Percentiles rank a stretch among this genome's conserved stretches.
These are phyloP conservation scores for Sturnira hondurensis DNA, from an alignment of 2,113 vertebrate genomes.

Conservation along the genomic window DNA sequence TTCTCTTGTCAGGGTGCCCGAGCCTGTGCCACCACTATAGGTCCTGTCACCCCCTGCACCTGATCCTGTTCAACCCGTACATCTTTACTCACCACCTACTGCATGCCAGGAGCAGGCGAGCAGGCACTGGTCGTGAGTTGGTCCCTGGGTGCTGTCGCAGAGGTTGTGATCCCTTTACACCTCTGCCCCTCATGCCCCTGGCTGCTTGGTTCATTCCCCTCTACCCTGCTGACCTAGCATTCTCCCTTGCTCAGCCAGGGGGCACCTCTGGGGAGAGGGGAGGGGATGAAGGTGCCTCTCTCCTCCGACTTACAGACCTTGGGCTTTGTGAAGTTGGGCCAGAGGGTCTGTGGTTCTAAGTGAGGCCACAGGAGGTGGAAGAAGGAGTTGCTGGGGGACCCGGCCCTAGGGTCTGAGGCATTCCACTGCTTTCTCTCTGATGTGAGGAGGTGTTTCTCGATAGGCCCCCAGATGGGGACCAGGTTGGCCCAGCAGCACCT, in stretches of 20 bases:
- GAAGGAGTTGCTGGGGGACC: too few species aligned
- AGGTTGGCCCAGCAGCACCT: too few species aligned
- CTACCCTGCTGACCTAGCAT: background rate
- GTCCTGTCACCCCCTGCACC: background rate
- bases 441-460: background rate
- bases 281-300: background rate
- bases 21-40: background rate
- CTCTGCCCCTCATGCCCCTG: too few species aligned
- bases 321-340: background rate
- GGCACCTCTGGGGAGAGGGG: background rate
- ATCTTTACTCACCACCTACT: background rate
- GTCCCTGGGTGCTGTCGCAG: background rate
- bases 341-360: background rate
- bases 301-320: rapidly evolving
- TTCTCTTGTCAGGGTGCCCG: background rate
- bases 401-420: background rate
- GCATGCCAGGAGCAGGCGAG: background rate
- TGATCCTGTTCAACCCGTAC: background rate
- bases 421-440: background rate
- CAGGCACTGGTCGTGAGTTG: background rate
- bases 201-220: background rate
- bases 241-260: background rate
- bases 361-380: background rate
- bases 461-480: too few species aligned
- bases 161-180: background rate